Evolutionary conservation across 2,113 vertebrate species (phyloP).

Genomic region (Sinocyclocheilus grahami): DNA sequence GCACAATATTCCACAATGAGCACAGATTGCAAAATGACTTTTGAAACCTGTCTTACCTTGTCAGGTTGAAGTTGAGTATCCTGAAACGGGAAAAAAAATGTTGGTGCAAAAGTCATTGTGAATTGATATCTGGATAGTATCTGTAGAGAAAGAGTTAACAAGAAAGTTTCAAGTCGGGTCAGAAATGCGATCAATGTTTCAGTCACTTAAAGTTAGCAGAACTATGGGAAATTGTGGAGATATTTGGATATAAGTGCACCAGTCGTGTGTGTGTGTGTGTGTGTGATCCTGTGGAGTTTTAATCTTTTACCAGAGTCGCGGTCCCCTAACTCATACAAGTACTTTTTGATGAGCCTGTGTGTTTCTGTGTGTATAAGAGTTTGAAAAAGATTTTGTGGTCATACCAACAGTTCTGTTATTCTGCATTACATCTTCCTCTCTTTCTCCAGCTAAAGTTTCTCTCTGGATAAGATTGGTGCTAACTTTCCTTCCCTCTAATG

Average conservation of each 20-base stretch:
- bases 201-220: not conserved
- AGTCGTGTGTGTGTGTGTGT: constrained; percentile 1
- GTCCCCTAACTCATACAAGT: not conserved
- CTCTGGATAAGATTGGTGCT: constrained; percentile 8
- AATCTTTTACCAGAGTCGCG: not conserved
- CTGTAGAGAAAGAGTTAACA: not conserved
- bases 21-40: not conserved
- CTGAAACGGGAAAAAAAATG: not conserved
- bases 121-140: not conserved
- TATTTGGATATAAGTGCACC: constrained; percentile 17
- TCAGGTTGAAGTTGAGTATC: too few relatives aligned
- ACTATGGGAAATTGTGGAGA: not conserved
- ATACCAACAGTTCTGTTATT: constrained; percentile 7
- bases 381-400: not conserved
- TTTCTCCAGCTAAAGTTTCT: constrained; percentile 1
- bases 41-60: too few relatives aligned
- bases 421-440: not conserved
- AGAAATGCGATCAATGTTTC: not conserved
- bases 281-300: not conserved
- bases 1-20: too few relatives aligned
- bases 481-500: constrained; percentile 2
- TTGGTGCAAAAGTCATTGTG: constrained; percentile 35
- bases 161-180: not conserved
- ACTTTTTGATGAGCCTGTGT: not conserved
- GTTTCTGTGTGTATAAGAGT: not conserved